These are phyloP conservation scores for Serilophus lunatus DNA, from an alignment of 2,113 vertebrate species.

Conservation along the genomic window DNA sequence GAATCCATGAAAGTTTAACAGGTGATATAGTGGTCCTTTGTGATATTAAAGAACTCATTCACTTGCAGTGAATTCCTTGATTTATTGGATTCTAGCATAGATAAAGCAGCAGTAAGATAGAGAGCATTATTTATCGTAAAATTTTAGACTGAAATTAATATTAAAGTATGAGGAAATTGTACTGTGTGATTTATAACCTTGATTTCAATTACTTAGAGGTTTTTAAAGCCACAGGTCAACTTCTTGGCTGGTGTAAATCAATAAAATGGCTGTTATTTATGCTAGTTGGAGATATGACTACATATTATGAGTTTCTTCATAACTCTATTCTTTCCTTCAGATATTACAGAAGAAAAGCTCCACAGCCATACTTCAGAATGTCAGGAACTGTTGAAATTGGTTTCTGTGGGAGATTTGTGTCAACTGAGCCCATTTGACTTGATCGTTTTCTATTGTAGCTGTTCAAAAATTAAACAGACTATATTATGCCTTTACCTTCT, in stretches of 20 bases:
- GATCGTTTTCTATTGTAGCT: not conserved
- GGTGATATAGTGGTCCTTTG: not conserved
- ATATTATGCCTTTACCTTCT: not conserved
- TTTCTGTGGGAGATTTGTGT: not conserved
- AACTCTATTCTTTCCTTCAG: not conserved
- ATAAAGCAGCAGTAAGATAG: not conserved
- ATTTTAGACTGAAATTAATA: conserved; percentile 16
- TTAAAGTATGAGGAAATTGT: not conserved
- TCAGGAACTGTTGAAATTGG: not conserved
- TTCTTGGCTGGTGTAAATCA: not conserved
- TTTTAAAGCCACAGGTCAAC: not conserved
- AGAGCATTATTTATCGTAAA: not conserved
- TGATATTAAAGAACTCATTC: not conserved
- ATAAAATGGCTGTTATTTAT: not conserved
- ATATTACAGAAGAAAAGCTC: not conserved
- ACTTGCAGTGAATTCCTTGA: not conserved
- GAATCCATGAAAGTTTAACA: not conserved
- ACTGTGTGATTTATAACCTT: not conserved
- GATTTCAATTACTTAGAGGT: not conserved
- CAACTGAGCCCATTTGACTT: not conserved
- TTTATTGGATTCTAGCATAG: not conserved
- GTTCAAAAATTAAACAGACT: not conserved
- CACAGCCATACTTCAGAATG: not conserved
- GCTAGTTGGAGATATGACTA: not conserved
- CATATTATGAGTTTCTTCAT: not conserved